Conservation (phyloP, 2,113 vertebrate species). For the Turdus rufiventris region DNA sequence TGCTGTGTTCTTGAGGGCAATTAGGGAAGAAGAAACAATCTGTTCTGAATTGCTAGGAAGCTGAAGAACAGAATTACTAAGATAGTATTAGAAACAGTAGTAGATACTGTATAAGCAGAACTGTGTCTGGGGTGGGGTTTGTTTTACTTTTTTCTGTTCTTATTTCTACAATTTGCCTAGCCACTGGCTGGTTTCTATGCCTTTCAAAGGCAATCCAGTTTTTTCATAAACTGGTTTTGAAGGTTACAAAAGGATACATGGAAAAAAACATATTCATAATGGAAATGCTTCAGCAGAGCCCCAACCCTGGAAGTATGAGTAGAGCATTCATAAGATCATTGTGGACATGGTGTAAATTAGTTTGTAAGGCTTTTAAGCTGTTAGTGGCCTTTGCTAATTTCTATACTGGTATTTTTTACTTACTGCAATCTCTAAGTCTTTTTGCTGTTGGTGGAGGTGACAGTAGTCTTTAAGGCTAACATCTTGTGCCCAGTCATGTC, state of each 20-base stretch:
- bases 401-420: neutral
- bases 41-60: neutral
- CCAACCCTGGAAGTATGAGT: neutral
- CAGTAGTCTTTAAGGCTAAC: neutral
- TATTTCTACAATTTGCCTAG: neutral
- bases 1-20: neutral
- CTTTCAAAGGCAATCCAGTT: neutral
- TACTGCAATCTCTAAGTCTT: neutral
- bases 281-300: neutral
- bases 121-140: neutral
- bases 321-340: neutral
- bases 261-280: neutral
- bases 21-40: neutral
- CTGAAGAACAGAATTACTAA: neutral
- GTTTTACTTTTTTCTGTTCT: neutral
- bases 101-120: neutral
- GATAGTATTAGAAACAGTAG: neutral
- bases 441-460: neutral
- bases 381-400: neutral
- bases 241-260: neutral
- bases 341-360: neutral
- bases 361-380: neutral
- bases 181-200: neutral
- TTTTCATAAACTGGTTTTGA: neutral
- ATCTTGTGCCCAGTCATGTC: rapidly evolving